Evolutionary conservation across 2,888 invertebrate species (phyloP).

Genomic region (Ischnus inquisitorius): DNA sequence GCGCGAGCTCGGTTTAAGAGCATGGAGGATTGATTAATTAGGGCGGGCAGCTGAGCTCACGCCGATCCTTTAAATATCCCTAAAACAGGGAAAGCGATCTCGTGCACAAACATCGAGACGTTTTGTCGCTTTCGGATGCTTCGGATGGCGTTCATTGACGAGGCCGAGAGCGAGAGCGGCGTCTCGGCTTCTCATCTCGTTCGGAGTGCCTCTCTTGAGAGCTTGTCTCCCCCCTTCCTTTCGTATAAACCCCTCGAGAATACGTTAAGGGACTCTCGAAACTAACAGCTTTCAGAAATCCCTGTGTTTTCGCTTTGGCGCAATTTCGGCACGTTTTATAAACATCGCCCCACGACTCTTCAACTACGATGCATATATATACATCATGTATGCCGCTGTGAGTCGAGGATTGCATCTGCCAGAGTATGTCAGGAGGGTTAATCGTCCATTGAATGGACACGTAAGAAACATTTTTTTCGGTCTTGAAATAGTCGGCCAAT

Average conservation of each 20-base stretch:
- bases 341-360: slow-evolving; percentile 74
- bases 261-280: slow-evolving; percentile 34
- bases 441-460: background rate
- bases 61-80: slow-evolving; percentile 34
- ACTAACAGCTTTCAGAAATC: slow-evolving; percentile 45
- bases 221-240: slow-evolving; percentile 11
- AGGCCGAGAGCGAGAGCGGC: slow-evolving; percentile 9
- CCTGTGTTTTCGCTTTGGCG: slow-evolving; percentile 70
- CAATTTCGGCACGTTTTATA: slow-evolving; percentile 82
- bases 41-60: slow-evolving; percentile 56
- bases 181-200: slow-evolving; percentile 44
- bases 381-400: background rate
- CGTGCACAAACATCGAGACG: slow-evolving; percentile 61
- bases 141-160: slow-evolving; percentile 25
- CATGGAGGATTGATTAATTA: slow-evolving; percentile 39
- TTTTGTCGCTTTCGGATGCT: slow-evolving; percentile 8
- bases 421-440: slow-evolving; percentile 66
- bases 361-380: slow-evolving; percentile 67
- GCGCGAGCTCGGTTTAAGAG: background rate
- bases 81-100: slow-evolving; percentile 64
- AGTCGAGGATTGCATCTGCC: slow-evolving; percentile 75
- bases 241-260: slow-evolving; percentile 10
- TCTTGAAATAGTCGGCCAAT: too few species aligned
- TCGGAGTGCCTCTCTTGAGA: slow-evolving; percentile 6
- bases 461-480: too few species aligned